phyloP scores from a whole-genome alignment of 2,113 vertebrate genomes.

The Pollimyrus isidori region DNA sequence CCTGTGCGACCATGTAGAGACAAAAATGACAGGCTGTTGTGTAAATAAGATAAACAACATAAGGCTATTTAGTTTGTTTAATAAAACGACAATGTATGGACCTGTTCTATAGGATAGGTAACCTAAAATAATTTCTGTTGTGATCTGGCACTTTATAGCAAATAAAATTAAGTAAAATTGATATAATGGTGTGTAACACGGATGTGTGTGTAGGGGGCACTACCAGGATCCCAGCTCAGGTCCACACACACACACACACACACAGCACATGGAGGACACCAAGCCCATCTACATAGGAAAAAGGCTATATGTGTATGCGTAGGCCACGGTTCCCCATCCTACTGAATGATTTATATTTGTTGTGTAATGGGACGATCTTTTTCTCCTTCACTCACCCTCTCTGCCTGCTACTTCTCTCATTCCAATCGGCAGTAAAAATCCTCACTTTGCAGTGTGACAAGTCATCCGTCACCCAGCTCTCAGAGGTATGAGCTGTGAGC shows the following conservation, averaged over 20 bases:
- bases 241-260: not conserved
- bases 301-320: conserved; percentile 5
- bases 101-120: too few relatives aligned
- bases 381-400: conserved; percentile 1
- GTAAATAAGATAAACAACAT: too few relatives aligned
- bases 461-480: conserved; percentile 17
- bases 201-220: not conserved
- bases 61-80: too few relatives aligned
- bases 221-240: not conserved
- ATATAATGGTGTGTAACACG: too few relatives aligned
- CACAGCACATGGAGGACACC: not conserved
- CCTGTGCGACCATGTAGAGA: too few relatives aligned
- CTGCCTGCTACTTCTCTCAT: conserved; percentile 9
- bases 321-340: not conserved
- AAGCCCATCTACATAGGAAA: conserved; percentile 16
- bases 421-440: conserved; percentile 26
- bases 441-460: conserved; percentile 11
- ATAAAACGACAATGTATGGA: too few relatives aligned
- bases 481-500: conserved; percentile 2
- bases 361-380: conserved; percentile 25
- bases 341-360: conserved; percentile 25
- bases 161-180: too few relatives aligned
- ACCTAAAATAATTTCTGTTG: too few relatives aligned
- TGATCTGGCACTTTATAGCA: too few relatives aligned
- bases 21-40: too few relatives aligned